Evolutionary conservation across 2,888 invertebrate genomes (phyloP).

Genomic region (Busseola fusca): DNA sequence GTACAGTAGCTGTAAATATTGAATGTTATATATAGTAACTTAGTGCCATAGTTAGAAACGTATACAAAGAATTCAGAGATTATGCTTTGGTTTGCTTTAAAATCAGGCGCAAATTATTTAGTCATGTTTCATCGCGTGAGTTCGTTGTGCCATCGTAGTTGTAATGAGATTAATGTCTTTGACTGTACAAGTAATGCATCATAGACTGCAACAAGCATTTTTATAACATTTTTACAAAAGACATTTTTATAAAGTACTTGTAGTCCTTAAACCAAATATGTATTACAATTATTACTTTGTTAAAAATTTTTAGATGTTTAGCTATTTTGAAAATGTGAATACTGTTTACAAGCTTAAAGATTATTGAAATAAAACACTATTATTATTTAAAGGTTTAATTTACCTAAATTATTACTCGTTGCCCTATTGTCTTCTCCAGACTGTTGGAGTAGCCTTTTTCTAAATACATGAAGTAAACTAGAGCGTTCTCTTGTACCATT

Average conservation of each 20-base stretch:
- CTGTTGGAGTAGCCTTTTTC: background rate
- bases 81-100: constrained; percentile 83
- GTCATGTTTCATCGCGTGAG: constrained; percentile 74
- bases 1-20: constrained; percentile 64
- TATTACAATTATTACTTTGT: constrained; percentile 75
- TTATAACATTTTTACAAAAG: constrained; percentile 79
- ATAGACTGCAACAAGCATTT: constrained; percentile 78
- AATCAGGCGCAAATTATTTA: constrained; percentile 69
- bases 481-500: background rate
- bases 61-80: constrained; percentile 69
- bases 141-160: constrained; percentile 83
- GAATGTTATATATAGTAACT: constrained; percentile 60
- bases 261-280: constrained; percentile 85
- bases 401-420: constrained; percentile 43
- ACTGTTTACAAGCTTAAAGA: constrained; percentile 72
- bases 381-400: constrained; percentile 76
- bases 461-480: background rate
- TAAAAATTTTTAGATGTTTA: constrained; percentile 80
- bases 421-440: background rate
- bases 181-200: constrained; percentile 56
- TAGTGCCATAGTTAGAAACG: constrained; percentile 78
- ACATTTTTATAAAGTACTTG: constrained; percentile 73
- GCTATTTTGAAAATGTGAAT: constrained; percentile 64
- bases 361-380: constrained; percentile 73
- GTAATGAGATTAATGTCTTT: constrained; percentile 65